A percentile compares a stretch with the other conserved stretches of the same genome.
These are phyloP conservation scores for Thymelicus acteon DNA, from an alignment of 2,888 invertebrate genomes.

Conservation along the genomic window DNA sequence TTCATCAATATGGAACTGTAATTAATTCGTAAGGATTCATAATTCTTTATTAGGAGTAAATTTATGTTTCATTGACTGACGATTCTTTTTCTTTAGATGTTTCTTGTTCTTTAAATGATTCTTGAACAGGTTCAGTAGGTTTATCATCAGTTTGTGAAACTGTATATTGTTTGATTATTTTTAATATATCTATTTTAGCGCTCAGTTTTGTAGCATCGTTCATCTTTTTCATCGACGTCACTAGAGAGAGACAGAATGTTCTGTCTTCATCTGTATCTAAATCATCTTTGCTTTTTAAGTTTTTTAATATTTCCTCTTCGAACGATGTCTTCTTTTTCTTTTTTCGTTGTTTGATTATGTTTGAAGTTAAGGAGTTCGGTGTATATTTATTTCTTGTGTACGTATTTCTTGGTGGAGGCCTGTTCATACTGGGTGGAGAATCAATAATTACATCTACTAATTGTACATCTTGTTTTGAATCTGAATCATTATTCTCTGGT, in stretches of 20 bases:
- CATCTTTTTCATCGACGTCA: conserved; percentile 1
- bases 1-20: too few species aligned
- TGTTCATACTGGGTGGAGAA: not conserved
- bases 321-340: not conserved
- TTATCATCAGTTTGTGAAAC: not conserved
- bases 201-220: not conserved
- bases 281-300: not conserved
- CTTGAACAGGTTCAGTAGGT: not conserved
- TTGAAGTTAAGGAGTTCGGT: not conserved
- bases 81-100: too few species aligned
- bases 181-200: conserved; percentile 6
- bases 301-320: conserved; percentile 6
- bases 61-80: too few species aligned
- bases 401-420: not conserved
- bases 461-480: not conserved
- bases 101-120: not conserved
- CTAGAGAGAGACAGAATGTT: conserved; percentile 3
- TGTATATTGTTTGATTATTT: not conserved
- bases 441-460: not conserved
- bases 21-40: too few species aligned
- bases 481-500: not conserved
- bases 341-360: not conserved
- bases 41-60: too few species aligned
- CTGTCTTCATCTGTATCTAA: conserved; percentile 7
- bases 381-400: not conserved